phyloP scores from a whole-genome alignment of 2,113 vertebrate genomes.

The Steatornis caripensis region DNA sequence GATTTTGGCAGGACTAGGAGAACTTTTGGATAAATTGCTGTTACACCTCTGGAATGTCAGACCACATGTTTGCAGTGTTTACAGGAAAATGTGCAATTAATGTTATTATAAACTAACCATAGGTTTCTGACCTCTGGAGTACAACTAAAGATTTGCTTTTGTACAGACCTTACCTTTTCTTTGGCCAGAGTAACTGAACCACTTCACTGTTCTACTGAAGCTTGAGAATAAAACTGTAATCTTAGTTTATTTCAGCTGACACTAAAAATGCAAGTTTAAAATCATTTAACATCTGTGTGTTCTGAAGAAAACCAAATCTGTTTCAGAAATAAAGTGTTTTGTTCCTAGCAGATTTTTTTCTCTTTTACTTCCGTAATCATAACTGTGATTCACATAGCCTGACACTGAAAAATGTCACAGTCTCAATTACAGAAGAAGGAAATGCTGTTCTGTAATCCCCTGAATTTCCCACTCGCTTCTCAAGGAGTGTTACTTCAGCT shows the following conservation, averaged over 20 bases:
- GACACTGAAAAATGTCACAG: neutral
- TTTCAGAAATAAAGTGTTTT: constrained; percentile 21
- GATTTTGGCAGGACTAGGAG: neutral
- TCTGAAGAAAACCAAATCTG: constrained; percentile 4
- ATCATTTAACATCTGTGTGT: constrained; percentile 11
- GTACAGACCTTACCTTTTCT: neutral
- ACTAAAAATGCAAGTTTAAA: neutral
- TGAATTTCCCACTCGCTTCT: neutral
- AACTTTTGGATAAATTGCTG: neutral
- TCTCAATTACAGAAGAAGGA: neutral
- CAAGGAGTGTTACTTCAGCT: neutral
- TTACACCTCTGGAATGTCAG: neutral
- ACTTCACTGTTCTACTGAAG: neutral
- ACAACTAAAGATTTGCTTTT: neutral
- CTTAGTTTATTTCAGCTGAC: neutral
- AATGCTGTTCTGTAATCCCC: neutral
- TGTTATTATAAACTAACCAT: neutral
- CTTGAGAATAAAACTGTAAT: neutral
- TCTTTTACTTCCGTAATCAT: constrained; percentile 2
- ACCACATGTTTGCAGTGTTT: neutral
- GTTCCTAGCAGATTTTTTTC: neutral
- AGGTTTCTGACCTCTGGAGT: neutral
- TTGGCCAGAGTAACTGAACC: neutral
- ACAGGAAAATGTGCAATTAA: constrained; percentile 2
- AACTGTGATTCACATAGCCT: constrained; percentile 9